Evolutionary conservation across 2,888 invertebrate species (phyloP).

Genomic region (Lithophane leautieri): DNA sequence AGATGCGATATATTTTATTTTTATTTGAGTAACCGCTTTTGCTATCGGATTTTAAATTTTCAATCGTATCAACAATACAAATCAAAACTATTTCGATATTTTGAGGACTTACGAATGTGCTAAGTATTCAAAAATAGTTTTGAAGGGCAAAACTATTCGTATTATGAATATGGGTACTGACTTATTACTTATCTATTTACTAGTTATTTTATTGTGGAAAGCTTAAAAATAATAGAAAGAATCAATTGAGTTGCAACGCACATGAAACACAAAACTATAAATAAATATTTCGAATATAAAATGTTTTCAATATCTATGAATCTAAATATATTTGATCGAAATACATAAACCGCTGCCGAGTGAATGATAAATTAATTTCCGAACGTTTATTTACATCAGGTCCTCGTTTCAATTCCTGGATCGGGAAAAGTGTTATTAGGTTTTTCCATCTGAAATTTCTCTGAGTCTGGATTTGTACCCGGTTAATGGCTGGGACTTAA

Average conservation of each 20-base stretch:
- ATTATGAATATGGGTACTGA: background rate
- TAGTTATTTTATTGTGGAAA: background rate
- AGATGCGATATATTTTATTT: background rate
- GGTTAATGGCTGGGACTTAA: background rate
- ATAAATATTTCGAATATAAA: background rate
- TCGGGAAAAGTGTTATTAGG: background rate
- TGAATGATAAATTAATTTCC: background rate
- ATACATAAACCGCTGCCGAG: constrained; percentile 2
- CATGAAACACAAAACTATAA: background rate
- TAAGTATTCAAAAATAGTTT: background rate
- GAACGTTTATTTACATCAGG: background rate
- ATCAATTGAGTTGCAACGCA: background rate
- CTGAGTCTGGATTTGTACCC: background rate
- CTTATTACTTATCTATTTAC: background rate
- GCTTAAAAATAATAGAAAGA: background rate
- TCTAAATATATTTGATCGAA: no score
- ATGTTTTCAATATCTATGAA: constrained; percentile 5
- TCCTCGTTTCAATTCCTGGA: background rate
- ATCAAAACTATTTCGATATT: background rate
- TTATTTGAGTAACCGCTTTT: background rate
- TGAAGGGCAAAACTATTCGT: no score
- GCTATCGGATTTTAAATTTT: background rate
- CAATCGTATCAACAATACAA: background rate
- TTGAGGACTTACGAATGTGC: background rate
- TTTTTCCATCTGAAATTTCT: background rate